Base-by-base conservation (phyloP, 2,888 invertebrate species). In the Chaetoderma sp. region DNA sequence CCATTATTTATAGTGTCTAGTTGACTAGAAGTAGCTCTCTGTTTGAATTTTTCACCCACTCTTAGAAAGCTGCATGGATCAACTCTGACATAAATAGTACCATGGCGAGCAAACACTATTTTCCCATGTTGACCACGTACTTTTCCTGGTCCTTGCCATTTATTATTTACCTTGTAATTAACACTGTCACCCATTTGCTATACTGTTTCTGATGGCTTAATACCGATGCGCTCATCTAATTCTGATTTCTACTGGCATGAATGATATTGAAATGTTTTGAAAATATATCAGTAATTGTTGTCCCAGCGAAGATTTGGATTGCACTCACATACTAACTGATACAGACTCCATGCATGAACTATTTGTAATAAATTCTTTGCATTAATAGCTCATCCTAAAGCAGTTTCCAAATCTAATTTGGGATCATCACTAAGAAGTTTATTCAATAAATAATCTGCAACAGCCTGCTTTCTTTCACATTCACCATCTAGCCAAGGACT, bases 91-190 rank as follows among this genome's bases (percentile, higher is more conserved):
- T 61, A 68, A 16, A 52, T 55, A 23, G 57, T 65, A 18, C 67
- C 67, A 67, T 67, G 63, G 5, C 64, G 55, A 36, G 65, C 58
- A 61, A 65, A 68, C 13, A 68, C 49, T 21, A 68, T 47, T 54
- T 62, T 58, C n/a, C 68, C 69, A 63, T 64, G 63, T 57, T 65
- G 73, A 52, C 47, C 73, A 70, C 60, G 64, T 60, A 63, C 74
- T 64, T 59, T 75, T 64, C 55, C 63, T 71, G 50, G 68, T 18
- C 68, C 67, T 36, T 49, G 33, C 68, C 68, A 68, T 44, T 39
- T 57, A 21, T 56, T 52, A 25, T 62, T 61, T 49, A 61, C 60
- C 32, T 44, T 36, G n/a, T 65, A 36, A 65, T 36, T 65, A 16
- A 32, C 33, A n/a, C n/a, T 10, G 28, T 50, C 50, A 50, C 50